Percentiles rank a stretch among this genome's conserved stretches.
Conservation (phyloP, 2,888 invertebrate species). For the Keiferia lycopersicella region DNA sequence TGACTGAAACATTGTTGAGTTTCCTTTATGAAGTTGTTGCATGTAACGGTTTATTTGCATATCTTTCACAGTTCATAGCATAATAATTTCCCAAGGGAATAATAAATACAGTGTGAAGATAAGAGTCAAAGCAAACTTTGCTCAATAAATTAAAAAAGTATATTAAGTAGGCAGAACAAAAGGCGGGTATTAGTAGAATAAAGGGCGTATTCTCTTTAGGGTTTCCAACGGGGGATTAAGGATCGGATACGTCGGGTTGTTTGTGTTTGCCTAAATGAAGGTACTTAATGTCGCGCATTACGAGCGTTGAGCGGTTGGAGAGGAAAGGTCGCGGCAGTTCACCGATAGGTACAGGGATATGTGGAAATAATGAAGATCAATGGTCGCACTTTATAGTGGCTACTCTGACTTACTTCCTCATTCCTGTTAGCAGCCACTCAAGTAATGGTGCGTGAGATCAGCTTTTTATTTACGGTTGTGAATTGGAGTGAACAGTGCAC, state of each 20-base stretch:
- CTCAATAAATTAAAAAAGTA: constrained; percentile 10
- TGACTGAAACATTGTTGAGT: constrained; percentile 11
- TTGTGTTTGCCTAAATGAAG: constrained; percentile 25
- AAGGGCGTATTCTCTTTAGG: constrained; percentile 19
- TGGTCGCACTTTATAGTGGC: constrained; percentile 21
- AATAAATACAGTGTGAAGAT: constrained; percentile 9
- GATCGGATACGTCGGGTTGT: constrained; percentile 16
- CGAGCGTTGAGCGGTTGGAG: constrained; percentile 10
- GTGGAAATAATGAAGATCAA: constrained; percentile 28
- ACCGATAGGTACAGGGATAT: constrained; percentile 23
- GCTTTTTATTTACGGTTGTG: constrained; percentile 6
- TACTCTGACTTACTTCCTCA: constrained; percentile 13
- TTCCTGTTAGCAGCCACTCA: constrained; percentile 1
- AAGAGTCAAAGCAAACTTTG: background rate
- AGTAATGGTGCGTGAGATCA: constrained; percentile 10
- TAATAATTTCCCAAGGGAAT: constrained; percentile 5
- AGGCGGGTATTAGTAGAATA: constrained; percentile 11
- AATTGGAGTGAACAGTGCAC: background rate
- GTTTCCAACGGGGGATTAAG: constrained; percentile 9
- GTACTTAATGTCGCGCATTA: constrained; percentile 25
- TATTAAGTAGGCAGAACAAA: constrained; percentile 4
- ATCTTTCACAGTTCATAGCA: constrained; percentile 3
- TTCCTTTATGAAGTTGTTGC: constrained; percentile 10
- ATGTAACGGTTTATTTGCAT: constrained; percentile 10
- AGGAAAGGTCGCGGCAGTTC: constrained; percentile 13